phyloP scores from a whole-genome alignment of 2,888 invertebrate species.

The Hoplodrina ambigua region DNA sequence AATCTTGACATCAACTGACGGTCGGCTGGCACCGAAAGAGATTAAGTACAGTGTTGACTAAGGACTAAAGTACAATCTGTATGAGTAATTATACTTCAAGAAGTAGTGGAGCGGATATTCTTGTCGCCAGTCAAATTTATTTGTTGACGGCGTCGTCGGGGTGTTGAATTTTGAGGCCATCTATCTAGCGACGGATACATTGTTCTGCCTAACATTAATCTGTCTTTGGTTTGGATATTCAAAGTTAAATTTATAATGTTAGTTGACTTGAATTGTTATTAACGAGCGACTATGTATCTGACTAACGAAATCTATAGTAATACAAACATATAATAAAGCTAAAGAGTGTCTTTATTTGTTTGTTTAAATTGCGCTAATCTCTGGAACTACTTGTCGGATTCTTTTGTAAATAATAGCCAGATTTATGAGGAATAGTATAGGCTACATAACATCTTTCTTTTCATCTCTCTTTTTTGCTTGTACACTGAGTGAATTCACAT shows the following conservation, averaged over 20 bases:
- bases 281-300: too few species aligned
- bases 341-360: too few species aligned
- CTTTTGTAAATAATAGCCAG: too few species aligned
- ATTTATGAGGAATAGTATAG: too few species aligned
- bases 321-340: too few species aligned
- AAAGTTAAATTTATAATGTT: background rate
- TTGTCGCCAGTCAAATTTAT: slow-evolving; percentile 25
- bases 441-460: too few species aligned
- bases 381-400: too few species aligned
- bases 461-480: too few species aligned
- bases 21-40: slow-evolving; percentile 42
- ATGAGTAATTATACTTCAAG: slow-evolving; percentile 44
- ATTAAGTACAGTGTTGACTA: slow-evolving; percentile 49
- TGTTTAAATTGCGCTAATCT: too few species aligned
- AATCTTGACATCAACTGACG: slow-evolving; percentile 56
- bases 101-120: slow-evolving; percentile 33
- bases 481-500: too few species aligned
- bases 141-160: slow-evolving; percentile 1
- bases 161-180: background rate
- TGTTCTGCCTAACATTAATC: background rate
- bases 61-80: slow-evolving; percentile 35
- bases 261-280: too few species aligned
- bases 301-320: too few species aligned
- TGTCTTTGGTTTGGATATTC: background rate
- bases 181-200: background rate